Evolutionary conservation across 2,113 vertebrate species (phyloP).

Genomic region (Elephas maximus): DNA sequence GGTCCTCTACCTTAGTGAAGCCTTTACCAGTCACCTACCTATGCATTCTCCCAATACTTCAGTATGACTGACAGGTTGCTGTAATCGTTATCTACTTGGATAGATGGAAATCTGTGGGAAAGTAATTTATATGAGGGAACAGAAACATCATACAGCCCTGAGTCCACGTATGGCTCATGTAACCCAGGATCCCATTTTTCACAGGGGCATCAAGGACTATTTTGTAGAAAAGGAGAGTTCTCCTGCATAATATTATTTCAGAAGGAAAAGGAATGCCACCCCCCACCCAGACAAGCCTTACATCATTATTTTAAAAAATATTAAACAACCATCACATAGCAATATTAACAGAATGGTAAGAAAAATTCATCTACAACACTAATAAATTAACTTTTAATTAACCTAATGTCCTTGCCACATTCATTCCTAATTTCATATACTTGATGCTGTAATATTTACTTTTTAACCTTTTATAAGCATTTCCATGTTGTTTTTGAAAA

Average conservation of each 20-base stretch:
- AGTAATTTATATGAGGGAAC: background rate
- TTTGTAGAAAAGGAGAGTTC: background rate
- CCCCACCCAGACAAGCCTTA: background rate
- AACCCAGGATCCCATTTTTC: background rate
- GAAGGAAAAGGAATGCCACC: background rate
- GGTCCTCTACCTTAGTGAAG: background rate
- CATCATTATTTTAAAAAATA: background rate
- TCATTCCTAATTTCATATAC: constrained; percentile 35
- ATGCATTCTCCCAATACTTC: background rate
- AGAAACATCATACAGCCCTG: background rate
- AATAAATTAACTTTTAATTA: constrained; percentile 6
- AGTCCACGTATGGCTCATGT: background rate
- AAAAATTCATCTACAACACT: background rate
- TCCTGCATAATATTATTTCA: background rate
- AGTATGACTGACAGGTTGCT: background rate
- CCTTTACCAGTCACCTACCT: background rate
- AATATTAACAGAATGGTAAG: constrained; percentile 14
- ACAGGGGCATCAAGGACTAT: background rate
- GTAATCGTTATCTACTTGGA: background rate
- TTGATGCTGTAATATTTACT: background rate
- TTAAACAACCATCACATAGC: background rate
- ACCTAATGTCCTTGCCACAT: background rate
- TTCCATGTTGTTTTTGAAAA: constrained; percentile 2
- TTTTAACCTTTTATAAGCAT: constrained; percentile 25
- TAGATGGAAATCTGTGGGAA: background rate